Base-by-base conservation (phyloP, 1,140 invertebrate species). In the Leptinotarsa texana region DNA sequence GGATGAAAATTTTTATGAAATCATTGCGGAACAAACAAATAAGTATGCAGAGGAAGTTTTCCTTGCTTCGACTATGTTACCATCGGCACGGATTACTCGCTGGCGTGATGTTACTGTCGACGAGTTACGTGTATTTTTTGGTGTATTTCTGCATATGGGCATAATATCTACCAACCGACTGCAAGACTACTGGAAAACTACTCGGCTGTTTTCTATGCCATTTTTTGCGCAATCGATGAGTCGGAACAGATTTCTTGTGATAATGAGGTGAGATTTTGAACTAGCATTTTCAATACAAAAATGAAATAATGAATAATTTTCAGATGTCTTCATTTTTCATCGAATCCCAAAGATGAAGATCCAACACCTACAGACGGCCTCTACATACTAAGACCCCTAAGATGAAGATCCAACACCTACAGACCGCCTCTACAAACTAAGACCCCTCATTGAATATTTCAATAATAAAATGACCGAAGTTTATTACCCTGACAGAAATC, bases 341-440 rank as follows among this genome's bases (percentile, higher is more conserved):
- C 13, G 21, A 65, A 24, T 65, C 63, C 63, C 15, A 65, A 22
- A 65, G 13, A 17, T 33, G 15, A 22, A 33, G 21, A 33, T n/a
- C 63, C 63, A 4, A 57, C 51, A 57, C 51, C 51, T 17, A 8
- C 4, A 13, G 74, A 79, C 47, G 3, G 69, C 3, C 42, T 79
- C 17, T 75, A 72, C 33, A 47, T 18, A 68, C 24, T 68, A n/a
- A 27, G 66, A 33, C 66, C 66, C 17, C 22, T 68, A 22, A 65
- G 13, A 17, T 33, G 15, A 22, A 33, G 21, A 33, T n/a, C 63
- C 63, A 4, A 57, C 51, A 57, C 51, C 51, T 17, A 8, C 4
- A 13, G 74, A 79, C 47, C 6, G 69, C 3, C 42, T 79, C 17
- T 75, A 72, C 33, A 47, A 42, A 68, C 24, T 68, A n/a, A 27